Conservation (phyloP, 2,888 invertebrate species). For the Nebria salina region DNA sequence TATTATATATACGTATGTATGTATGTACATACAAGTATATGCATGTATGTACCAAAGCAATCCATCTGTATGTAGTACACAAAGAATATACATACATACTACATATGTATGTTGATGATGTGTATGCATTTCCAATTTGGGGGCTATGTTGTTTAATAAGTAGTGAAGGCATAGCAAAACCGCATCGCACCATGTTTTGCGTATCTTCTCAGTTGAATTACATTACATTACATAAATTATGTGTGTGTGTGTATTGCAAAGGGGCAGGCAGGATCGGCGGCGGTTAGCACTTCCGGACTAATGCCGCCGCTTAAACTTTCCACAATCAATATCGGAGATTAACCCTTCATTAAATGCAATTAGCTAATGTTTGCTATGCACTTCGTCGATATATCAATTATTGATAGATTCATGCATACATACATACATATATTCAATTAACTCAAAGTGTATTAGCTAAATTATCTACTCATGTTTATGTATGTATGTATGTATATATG, state of each 20-base stretch:
- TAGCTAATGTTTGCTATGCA: constrained; percentile 33
- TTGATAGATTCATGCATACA: background rate
- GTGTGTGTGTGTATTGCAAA: background rate
- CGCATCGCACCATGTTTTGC: background rate
- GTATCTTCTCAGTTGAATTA: background rate
- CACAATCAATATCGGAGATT: constrained; percentile 36
- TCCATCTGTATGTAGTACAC: no score
- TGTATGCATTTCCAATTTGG: background rate
- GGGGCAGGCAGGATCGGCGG: background rate
- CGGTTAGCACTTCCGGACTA: background rate
- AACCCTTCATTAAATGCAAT: constrained; percentile 40
- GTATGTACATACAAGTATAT: no score
- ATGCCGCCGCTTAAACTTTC: constrained; percentile 11
- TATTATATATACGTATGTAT: no score
- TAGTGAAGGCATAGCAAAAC: background rate
- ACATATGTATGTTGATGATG: no score
- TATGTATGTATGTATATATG: background rate
- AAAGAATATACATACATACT: no score
- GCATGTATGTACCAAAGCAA: no score
- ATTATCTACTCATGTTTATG: background rate
- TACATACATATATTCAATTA: background rate
- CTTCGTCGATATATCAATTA: background rate
- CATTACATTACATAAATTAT: background rate
- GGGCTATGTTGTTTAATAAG: background rate
- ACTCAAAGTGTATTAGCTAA: background rate